Evolutionary conservation across 1,140 invertebrate genomes (phyloP).

Genomic region (Drosophila rhopaloa): DNA sequence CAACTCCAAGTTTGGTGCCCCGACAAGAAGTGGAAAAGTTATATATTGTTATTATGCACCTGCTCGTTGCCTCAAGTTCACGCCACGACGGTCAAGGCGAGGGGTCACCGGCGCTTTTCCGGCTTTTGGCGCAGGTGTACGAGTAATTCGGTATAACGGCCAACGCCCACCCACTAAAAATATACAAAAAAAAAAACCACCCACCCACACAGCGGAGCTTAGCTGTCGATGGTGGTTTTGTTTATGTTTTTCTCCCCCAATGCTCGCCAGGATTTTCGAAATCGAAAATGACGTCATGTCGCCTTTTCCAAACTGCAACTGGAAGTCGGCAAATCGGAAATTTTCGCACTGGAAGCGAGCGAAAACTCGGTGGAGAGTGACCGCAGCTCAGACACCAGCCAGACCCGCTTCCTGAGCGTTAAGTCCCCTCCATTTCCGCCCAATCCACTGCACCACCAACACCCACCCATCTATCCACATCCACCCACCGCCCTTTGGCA

Average conservation of each 20-base stretch:
- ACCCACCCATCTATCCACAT: background rate
- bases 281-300: slow-evolving; percentile 78
- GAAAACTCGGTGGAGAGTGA: slow-evolving; percentile 49
- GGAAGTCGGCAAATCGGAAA: slow-evolving; percentile 55
- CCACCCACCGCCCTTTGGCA: slow-evolving; percentile 18
- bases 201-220: slow-evolving; percentile 15
- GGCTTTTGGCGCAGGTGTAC: slow-evolving; percentile 46
- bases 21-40: slow-evolving; percentile 6
- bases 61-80: slow-evolving; percentile 63
- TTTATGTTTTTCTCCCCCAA: slow-evolving; percentile 60
- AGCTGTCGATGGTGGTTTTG: slow-evolving; percentile 60
- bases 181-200: slow-evolving; percentile 8
- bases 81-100: slow-evolving; percentile 68
- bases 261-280: slow-evolving; percentile 43
- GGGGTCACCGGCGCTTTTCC: slow-evolving; percentile 57
- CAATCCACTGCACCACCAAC: slow-evolving; percentile 18
- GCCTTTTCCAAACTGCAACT: slow-evolving; percentile 54
- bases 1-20: slow-evolving; percentile 42
- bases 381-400: slow-evolving; percentile 56
- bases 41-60: slow-evolving; percentile 38
- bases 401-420: slow-evolving; percentile 36
- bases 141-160: slow-evolving; percentile 49
- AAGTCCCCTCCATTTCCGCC: background rate
- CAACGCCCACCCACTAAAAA: slow-evolving; percentile 29
- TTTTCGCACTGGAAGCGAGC: slow-evolving; percentile 61